These are phyloP conservation scores for Tetramorium parvispinum DNA, from an alignment of 1,140 invertebrate species.

Conservation along the genomic window DNA sequence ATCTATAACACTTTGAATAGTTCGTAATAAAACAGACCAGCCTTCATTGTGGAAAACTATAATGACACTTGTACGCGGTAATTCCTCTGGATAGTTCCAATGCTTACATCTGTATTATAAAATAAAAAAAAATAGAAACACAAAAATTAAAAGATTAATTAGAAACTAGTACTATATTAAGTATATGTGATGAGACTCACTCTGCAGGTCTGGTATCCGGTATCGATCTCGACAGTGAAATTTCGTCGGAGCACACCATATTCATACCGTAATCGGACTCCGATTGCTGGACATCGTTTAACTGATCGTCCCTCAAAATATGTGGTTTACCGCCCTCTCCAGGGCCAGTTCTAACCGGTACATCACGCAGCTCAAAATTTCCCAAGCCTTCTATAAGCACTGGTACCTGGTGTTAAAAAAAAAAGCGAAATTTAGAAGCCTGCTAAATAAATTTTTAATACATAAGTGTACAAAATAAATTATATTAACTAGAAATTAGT, in stretches of 20 bases:
- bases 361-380: slow-evolving; percentile 90
- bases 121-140: slow-evolving; percentile 53
- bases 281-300: slow-evolving; percentile 91
- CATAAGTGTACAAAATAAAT: slow-evolving; percentile 8
- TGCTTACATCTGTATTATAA: slow-evolving; percentile 92
- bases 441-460: neutral
- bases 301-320: slow-evolving; percentile 89
- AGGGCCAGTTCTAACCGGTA: slow-evolving; percentile 89
- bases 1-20: slow-evolving; percentile 98
- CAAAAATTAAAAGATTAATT: slow-evolving; percentile 18
- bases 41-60: slow-evolving; percentile 99
- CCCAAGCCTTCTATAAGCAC: slow-evolving; percentile 83
- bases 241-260: slow-evolving; percentile 98
- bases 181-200: slow-evolving; percentile 83
- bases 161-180: neutral
- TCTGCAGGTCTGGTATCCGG: slow-evolving; percentile 95
- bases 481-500: neutral
- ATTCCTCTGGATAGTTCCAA: slow-evolving; percentile 96
- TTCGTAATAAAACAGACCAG: slow-evolving; percentile 96
- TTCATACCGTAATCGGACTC: slow-evolving; percentile 98
- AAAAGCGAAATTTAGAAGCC: too few relatives aligned
- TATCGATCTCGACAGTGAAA: slow-evolving; percentile 91
- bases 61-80: slow-evolving; percentile 97
- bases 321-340: slow-evolving; percentile 94
- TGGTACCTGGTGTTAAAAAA: too few relatives aligned